Evolutionary conservation across 2,797 vertebrate species (phyloP), one percentile per base, ranked within the genome.

Genomic region (Enteromius argenteus): DNA sequence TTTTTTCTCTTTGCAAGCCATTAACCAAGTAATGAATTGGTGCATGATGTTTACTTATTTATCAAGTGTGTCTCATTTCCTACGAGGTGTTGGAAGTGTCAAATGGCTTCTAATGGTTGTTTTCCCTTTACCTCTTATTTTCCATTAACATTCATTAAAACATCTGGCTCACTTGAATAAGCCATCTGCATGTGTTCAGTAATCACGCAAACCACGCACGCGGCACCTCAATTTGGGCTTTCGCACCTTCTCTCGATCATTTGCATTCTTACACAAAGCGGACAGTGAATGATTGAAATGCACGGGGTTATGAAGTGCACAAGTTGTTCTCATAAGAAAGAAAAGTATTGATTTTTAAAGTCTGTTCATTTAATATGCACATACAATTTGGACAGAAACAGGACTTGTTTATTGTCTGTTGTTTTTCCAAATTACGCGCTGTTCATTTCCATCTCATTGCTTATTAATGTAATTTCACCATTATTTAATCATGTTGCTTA

Each of bases 91-190:
- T 81, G 90, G 88, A 86, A 90, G 91, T 93, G 93, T 95, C 93
- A 94, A 92, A 93, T 64, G 69, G 90, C 92, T 93, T 91, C 90
- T 94, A 93, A 94, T 93, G 90, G 90, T 86, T 94, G 93, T 94
- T 93, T 94, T 89, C 92, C 91, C 89, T 84, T 91, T 89, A 94
- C 94, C 92, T 95, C 95, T 94, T 92, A 92, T 93, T 95, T 94
- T 94, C 92, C 93, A 95, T 95, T 94, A 95, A 93, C 93, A 95
- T 95, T 95, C 93, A 95, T 95, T 94, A 92, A 94, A 95, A 95
- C 94, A 95, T 95, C 95, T 95, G 94, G 93, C 92, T 93, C 90
- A 90, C 90, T 92, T 89, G 90, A 95, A 92, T 90, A 91, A 92
- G 90, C 93, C 94, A 94, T 95, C 94, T 95, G 94, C 90, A 90